These are phyloP conservation scores for Hemibagrus guttatus DNA, from an alignment of 2,797 vertebrate genomes.

Conservation along the genomic window DNA sequence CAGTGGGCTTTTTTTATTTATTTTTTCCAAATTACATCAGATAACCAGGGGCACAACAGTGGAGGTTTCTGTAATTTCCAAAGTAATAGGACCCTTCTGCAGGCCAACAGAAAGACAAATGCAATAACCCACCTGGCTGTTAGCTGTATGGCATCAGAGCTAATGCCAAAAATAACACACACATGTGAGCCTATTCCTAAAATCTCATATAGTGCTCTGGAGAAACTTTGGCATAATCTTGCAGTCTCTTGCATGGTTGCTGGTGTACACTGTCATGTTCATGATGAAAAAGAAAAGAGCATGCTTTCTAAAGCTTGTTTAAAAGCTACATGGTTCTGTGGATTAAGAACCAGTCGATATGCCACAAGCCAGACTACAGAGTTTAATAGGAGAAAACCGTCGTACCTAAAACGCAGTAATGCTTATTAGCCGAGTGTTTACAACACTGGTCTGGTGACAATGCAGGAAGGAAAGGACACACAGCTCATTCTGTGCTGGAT, in stretches of 20 bases:
- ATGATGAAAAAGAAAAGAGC: neutral
- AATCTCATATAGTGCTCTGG: neutral
- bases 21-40: conserved; percentile 2
- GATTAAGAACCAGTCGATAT: neutral
- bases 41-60: neutral
- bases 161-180: conserved; percentile 12
- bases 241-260: conserved; percentile 8
- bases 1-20: neutral
- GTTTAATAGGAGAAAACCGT: neutral
- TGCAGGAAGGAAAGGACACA: neutral
- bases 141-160: conserved; percentile 14
- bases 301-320: neutral
- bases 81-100: neutral
- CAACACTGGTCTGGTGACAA: neutral
- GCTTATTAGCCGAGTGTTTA: conserved; percentile 7
- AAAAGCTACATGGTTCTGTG: neutral
- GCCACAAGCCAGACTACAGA: neutral
- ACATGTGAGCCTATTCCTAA: conserved; percentile 1
- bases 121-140: conserved; percentile 17
- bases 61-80: conserved; percentile 4
- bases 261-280: neutral
- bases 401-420: neutral
- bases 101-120: conserved; percentile 7
- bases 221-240: neutral
- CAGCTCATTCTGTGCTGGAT: neutral